Percentiles rank a stretch among this genome's conserved stretches.
These are phyloP conservation scores for Agrenia bidenticulata DNA, from an alignment of 2,888 invertebrate genomes.

Conservation along the genomic window DNA sequence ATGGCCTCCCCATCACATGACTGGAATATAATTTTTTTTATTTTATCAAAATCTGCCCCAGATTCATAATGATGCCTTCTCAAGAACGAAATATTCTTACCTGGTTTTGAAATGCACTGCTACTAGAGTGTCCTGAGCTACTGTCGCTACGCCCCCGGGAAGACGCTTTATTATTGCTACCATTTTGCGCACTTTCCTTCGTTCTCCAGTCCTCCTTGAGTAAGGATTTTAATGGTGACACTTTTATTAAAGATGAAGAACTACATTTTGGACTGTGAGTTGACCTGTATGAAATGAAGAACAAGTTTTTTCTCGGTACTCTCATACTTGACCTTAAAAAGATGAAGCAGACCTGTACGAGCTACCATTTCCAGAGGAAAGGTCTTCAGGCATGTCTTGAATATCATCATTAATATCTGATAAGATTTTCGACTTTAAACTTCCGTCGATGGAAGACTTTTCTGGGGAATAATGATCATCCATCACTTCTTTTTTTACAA, in stretches of 20 bases:
- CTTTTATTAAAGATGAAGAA: constrained; percentile 55
- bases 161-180: constrained; percentile 21
- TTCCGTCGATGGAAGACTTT: constrained; percentile 34
- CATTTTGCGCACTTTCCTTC: constrained; percentile 63
- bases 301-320: background rate
- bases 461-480: constrained; percentile 44
- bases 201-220: constrained; percentile 79
- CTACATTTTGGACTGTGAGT: constrained; percentile 46
- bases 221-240: constrained; percentile 80
- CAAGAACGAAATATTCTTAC: constrained; percentile 25
- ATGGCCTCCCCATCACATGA: constrained; percentile 57
- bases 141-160: constrained; percentile 43
- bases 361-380: constrained; percentile 45
- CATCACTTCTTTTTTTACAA: constrained; percentile 50
- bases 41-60: background rate
- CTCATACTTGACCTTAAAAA: background rate
- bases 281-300: no score
- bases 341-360: constrained; percentile 40
- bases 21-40: constrained; percentile 44
- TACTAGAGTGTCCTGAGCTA: constrained; percentile 41
- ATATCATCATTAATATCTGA: constrained; percentile 42
- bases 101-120: constrained; percentile 37
- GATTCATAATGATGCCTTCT: background rate
- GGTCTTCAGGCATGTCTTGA: constrained; percentile 52
- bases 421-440: constrained; percentile 40